Percentiles rank a stretch among this genome's conserved stretches.
Conservation (phyloP, 2,888 invertebrate species). For the Nemotelus nigrinus region DNA sequence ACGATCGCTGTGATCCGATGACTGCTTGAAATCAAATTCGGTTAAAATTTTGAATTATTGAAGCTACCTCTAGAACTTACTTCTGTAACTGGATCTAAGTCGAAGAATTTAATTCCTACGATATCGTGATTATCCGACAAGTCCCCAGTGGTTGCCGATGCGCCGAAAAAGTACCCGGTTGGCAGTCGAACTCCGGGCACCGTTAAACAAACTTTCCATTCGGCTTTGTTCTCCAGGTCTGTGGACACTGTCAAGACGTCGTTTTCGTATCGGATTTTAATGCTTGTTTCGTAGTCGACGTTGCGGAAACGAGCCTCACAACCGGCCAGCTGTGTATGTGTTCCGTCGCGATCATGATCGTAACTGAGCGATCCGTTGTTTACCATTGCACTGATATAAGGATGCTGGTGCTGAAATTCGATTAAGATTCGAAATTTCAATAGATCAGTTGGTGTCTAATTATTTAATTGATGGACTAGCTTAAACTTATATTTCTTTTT, state of each 20-base stretch:
- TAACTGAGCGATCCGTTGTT: slow-evolving; percentile 95
- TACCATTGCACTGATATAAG: slow-evolving; percentile 97
- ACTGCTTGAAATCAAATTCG: slow-evolving; percentile 65
- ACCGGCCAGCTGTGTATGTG: slow-evolving; percentile 95
- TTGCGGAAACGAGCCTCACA: slow-evolving; percentile 97
- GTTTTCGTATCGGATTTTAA: slow-evolving; percentile 90
- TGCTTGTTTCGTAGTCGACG: slow-evolving; percentile 85
- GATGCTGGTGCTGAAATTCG: slow-evolving; percentile 88
- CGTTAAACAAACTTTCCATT: slow-evolving; percentile 93
- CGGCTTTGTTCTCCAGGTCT: slow-evolving; percentile 90
- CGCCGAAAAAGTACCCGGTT: slow-evolving; percentile 93
- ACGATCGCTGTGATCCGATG: slow-evolving; percentile 68
- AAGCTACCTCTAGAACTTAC: slow-evolving; percentile 19
- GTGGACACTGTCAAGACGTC: slow-evolving; percentile 90
- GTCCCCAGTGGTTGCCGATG: slow-evolving; percentile 96
- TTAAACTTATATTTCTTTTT: too few species aligned
- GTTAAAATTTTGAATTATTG: neutral
- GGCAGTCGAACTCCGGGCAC: slow-evolving; percentile 91
- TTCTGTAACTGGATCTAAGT: slow-evolving; percentile 72
- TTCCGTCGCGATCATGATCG: slow-evolving; percentile 98
- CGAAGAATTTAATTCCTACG: slow-evolving; percentile 89
- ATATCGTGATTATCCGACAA: slow-evolving; percentile 97
- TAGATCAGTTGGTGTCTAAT: too few species aligned
- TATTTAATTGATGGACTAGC: too few species aligned
- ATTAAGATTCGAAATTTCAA: too few species aligned